phyloP scores from a whole-genome alignment of 1,140 invertebrate species.

The Polypedilum pembai region DNA sequence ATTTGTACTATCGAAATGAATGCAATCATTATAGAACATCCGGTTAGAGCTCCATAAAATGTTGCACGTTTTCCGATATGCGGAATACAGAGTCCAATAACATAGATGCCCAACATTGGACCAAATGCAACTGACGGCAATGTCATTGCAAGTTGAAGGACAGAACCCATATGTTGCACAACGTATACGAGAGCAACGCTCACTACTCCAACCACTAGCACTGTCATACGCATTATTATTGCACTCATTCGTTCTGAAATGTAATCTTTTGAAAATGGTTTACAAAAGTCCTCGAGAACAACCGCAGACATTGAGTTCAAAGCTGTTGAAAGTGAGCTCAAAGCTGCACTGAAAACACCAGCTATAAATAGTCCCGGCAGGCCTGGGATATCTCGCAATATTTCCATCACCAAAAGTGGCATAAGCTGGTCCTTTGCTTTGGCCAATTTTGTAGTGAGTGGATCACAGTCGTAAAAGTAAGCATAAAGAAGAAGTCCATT shows the following conservation, averaged over 20 bases:
- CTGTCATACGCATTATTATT: conserved; percentile 58
- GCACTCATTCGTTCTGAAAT: conserved; percentile 52
- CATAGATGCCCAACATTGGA: conserved; percentile 69
- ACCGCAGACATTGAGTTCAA: conserved; percentile 87
- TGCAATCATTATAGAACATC: conserved; percentile 65
- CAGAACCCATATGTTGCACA: conserved; percentile 55
- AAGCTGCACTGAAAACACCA: conserved; percentile 68
- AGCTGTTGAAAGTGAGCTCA: conserved; percentile 81
- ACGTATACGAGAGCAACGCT: conserved; percentile 56
- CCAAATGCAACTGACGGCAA: conserved; percentile 62
- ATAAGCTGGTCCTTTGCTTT: conserved; percentile 58
- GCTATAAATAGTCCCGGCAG: conserved; percentile 69
- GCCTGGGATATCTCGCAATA: conserved; percentile 56
- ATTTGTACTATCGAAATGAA: conserved; percentile 79
- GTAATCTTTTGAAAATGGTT: conserved; percentile 52
- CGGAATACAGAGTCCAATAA: conserved; percentile 70
- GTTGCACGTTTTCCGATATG: conserved; percentile 53
- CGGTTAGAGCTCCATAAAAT: conserved; percentile 59
- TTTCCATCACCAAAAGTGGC: conserved; percentile 65
- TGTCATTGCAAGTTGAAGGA: conserved; percentile 56
- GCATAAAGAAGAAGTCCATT: conserved; percentile 73
- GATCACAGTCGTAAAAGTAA: conserved; percentile 68
- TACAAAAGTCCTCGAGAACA: conserved; percentile 73
- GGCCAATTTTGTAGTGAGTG: conserved; percentile 55
- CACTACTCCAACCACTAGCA: conserved; percentile 57